Conservation (phyloP, 2,113 vertebrate genomes). For the Caloenas nicobarica region DNA sequence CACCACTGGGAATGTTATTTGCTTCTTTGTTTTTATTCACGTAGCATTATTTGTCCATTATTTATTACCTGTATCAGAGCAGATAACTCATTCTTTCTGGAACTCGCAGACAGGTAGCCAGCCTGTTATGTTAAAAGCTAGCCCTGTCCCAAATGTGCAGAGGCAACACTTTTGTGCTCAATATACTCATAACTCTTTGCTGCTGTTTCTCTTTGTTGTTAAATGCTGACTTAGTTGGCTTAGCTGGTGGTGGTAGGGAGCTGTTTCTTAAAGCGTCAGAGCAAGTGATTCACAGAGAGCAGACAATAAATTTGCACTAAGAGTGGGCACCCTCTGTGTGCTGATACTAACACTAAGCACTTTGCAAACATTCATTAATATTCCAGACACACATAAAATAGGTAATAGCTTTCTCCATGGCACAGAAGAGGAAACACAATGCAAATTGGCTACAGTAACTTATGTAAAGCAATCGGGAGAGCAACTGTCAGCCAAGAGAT, state of each 20-base stretch:
- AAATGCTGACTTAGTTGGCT: background rate
- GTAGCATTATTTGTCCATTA: background rate
- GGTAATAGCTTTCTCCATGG: background rate
- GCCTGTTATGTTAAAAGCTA: background rate
- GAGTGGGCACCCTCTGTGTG: background rate
- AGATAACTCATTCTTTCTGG: background rate
- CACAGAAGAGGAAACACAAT: background rate
- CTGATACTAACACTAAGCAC: background rate
- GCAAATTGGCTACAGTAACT: background rate
- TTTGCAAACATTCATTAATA: constrained; percentile 2
- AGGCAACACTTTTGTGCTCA: background rate
- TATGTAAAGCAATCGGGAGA: background rate
- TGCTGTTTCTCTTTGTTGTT: background rate
- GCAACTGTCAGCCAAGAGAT: background rate
- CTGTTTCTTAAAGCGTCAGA: background rate
- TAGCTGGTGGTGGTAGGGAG: background rate
- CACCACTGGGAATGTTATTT: background rate
- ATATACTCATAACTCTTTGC: background rate
- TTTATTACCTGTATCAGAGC: background rate
- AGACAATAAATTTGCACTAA: background rate
- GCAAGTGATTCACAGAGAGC: background rate
- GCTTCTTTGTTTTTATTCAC: background rate
- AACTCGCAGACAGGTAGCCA: background rate
- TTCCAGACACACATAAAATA: background rate
- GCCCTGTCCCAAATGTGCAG: background rate